A percentile compares a stretch with the other conserved stretches of the same genome.
phyloP scores from a whole-genome alignment of 2,113 vertebrate species.

The Nicator chloris region DNA sequence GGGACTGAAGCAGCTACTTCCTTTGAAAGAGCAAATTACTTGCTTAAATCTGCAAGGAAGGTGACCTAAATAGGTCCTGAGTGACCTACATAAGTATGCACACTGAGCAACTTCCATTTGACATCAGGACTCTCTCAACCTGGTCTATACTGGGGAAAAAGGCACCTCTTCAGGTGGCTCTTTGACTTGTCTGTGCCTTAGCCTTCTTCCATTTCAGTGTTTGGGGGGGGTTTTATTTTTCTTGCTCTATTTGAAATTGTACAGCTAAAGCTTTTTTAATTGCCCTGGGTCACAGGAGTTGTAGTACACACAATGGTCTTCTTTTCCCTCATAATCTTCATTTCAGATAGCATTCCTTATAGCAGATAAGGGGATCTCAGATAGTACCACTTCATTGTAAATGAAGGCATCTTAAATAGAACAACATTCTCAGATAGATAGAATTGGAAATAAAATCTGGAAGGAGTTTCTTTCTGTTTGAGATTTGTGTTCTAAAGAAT shows the following conservation, averaged over 20 bases:
- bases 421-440: background rate
- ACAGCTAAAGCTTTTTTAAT: background rate
- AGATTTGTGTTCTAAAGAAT: background rate
- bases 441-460: background rate
- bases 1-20: background rate
- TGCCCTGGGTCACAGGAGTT: background rate
- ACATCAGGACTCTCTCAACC: background rate
- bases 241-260: background rate
- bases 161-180: background rate
- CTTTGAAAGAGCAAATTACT: slow-evolving; percentile 15
- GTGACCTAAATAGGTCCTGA: background rate
- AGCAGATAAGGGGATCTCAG: background rate
- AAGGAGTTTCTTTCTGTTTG: background rate
- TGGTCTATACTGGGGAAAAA: background rate
- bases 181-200: background rate
- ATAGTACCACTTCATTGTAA: background rate
- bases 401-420: background rate
- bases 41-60: background rate
- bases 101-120: background rate
- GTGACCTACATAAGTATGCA: background rate
- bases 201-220: background rate
- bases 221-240: background rate
- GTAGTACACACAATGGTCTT: background rate
- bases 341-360: background rate
- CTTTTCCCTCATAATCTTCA: background rate